Evolutionary conservation across 2,797 vertebrate genomes (phyloP), one percentile per base, ranked within the genome.

Genomic region (Cichlasoma orientale): DNA sequence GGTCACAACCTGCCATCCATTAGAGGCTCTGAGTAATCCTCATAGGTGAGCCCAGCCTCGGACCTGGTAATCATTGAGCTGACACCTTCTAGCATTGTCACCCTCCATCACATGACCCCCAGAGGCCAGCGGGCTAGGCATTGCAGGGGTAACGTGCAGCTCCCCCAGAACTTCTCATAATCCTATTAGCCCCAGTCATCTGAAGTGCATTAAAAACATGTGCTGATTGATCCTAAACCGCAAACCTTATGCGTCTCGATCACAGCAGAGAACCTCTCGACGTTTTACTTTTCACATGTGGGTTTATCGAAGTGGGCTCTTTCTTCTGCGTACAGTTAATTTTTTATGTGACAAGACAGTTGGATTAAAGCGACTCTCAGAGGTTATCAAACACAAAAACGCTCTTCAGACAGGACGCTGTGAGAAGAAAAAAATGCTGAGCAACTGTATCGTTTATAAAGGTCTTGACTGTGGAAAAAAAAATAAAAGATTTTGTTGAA

Each of bases 111-210:
- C 90, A 92, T 90, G 88, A 93, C 86, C 77, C 47, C 59, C 56
- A 10, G 54, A 54, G 69, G 74, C 31, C 52, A 23, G 72, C 25
- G 59, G n/a, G 44, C 44, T 38, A 78, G 54, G 72, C 57, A 25
- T 52, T 76, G 29, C 75, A 55, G 79, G 79, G 75, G 56, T 56
- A 71, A 72, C 74, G 6, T 72, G 83, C 58, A 33, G 63, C 53
- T 75, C 78, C 63, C 75, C 19, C 70, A 36, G 29, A 68, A 75
- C 72, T 72, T 75, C 52, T 72, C 56, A 79, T 93, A 95, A 95
- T 95, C 94, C 91, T 92, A 93, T 95, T 94, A 95, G 79, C 55
- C 44, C 69, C 58, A 76, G 90, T 93, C 89, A 89, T 94, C 88
- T 90, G 88, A 71, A 27, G 66, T 75, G 72, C 71, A 83, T 85